phyloP scores from a whole-genome alignment of 2,797 vertebrate species.

The Florisuga fusca region DNA sequence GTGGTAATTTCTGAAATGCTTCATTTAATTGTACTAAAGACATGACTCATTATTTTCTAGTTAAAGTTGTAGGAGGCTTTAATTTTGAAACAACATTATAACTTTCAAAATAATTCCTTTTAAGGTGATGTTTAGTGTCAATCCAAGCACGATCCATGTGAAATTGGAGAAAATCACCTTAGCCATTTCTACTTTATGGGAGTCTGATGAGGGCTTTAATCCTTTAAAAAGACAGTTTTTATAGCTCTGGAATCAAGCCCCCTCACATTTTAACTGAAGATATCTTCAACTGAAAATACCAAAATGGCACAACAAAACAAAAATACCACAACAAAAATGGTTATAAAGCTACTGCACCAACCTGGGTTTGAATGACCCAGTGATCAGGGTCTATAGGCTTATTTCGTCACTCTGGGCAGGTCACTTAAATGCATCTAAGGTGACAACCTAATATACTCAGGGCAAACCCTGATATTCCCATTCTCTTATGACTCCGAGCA shows the following conservation, averaged over 20 bases:
- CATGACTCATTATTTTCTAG: constrained; percentile 60
- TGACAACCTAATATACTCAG: neutral
- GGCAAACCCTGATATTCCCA: neutral
- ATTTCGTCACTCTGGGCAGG: neutral
- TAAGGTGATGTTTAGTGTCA: constrained; percentile 56
- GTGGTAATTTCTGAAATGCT: constrained; percentile 38
- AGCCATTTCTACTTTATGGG: constrained; percentile 1
- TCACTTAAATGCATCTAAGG: neutral
- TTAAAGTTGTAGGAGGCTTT: constrained; percentile 65
- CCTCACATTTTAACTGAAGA: neutral
- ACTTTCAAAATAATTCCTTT: constrained; percentile 72
- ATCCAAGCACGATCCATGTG: neutral
- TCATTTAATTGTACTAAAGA: constrained; percentile 48
- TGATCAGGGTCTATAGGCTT: neutral
- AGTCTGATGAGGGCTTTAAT: neutral
- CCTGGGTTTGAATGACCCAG: neutral
- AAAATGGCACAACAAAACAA: neutral
- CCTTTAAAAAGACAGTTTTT: neutral
- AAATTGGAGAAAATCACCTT: constrained; percentile 48
- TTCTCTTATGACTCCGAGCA: neutral
- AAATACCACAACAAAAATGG: neutral
- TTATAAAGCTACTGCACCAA: neutral
- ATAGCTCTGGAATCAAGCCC: neutral
- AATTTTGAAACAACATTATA: constrained; percentile 56
- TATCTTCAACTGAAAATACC: neutral